Base-by-base conservation (phyloP, 2,888 invertebrate species). In the Zygothrica quintamaculata region DNA sequence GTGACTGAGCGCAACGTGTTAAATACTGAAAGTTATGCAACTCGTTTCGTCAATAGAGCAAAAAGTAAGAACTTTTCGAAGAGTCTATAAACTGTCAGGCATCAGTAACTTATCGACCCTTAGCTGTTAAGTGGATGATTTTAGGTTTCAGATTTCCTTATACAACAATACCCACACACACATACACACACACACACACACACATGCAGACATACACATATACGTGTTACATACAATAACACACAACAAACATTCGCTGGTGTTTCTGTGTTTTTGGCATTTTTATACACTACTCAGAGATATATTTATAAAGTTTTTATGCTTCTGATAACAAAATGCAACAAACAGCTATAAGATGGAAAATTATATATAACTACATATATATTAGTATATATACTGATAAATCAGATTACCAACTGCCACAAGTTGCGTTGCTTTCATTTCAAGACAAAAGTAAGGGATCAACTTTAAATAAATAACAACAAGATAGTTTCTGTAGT, bases 21-120 rank as follows among this genome's bases (percentile, higher is more conserved):
- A 29, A 9, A 22, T 5, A 22, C 18, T 22, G 18, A 5, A 22
- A 5, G 18, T 22, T 22, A 22, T 22, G 18, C 18, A 22, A 22
- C 12, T 39, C n/a, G 47, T 57, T 52, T 64, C 46, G 48, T 40
- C 71, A 70, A 52, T 57, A 15, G 44, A 53, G 52, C 26, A 55
- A 65, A n/a, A 48, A 44, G 66, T 42, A 47, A 43, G 65, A 71
- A 74, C 74, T 74, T 69, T n/a, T 56, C 18, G 47, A 29, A n/a
- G 50, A 52, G 52, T 55, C 67, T 74, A 80, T 82, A 80, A 84
- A 80, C 77, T 82, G 85, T 82, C 86, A 82, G 84, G 82, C 84
- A 82, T 82, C 84, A 66, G 86, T 85, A 82, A 82, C 76, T 82
- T 82, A 82, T 84, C 85, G 82, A 82, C 86, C 86, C 84, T 82